Base-by-base conservation (phyloP, 2,888 invertebrate genomes). In the Nycteola revayana region DNA sequence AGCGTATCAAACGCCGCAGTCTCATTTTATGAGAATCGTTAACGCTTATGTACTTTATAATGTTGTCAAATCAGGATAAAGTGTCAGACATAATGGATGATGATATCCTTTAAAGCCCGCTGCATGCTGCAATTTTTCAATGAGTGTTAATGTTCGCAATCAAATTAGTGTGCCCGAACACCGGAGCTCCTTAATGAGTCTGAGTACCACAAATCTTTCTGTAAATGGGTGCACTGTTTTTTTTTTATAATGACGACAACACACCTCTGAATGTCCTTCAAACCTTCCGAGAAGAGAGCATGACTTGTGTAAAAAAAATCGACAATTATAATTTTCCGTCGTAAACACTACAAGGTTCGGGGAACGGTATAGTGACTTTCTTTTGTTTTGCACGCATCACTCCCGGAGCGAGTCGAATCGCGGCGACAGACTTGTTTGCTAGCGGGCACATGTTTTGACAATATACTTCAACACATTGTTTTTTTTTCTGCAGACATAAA, bases 211-310 rank as follows among this genome's bases (percentile, higher is more conserved):
- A 72, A 73, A 66, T 68, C 66, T 66, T 60, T 63, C 43, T 46
- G 58, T 53, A 66, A 74, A 78, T 75, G 66, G 56, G 54, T 68
- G 67, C 65, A 74, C 64, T 56, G 59, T 65, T 76, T 77, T 77
- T 70, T 69, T 69, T 41, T 55, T 51, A 30, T 57, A 57, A 58
- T 62, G 49, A 57, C 56, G 41, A 21, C 18, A 6, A 49, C 60
- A 68, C 70, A 76, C 73, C 77, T 77, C 65, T 47, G 44, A 26
- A 54, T 60, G 72, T 75, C 70, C 72, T 77, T 68, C 65, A 55
- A 21, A 61, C 78, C 81, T 86, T 85, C 84, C 60, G 47, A 77
- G 85, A 87, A 86, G 59, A 25, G 25, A 35, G 65, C 71, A 70
- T 66, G 53, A 64, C 39, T 41, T 21, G 9, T 68, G 10, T 68